A percentile compares a stretch with the other conserved stretches of the same genome.
These are phyloP conservation scores for Cenopis cana DNA, from an alignment of 2,888 invertebrate species.

Conservation along the genomic window DNA sequence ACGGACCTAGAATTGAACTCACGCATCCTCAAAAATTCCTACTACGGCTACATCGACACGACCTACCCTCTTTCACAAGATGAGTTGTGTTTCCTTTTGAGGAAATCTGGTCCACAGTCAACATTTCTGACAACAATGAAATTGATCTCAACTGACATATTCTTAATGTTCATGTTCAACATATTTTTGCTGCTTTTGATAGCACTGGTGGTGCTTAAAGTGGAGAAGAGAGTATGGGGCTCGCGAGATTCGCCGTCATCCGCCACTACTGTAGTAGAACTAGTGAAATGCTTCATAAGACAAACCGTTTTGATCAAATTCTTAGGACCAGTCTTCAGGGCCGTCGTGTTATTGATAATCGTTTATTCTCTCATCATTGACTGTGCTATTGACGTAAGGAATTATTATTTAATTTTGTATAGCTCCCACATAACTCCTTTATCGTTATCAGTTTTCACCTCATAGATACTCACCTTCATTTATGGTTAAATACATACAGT, in stretches of 20 bases:
- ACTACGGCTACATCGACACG: constrained; percentile 79
- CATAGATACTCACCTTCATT: too few relatives aligned
- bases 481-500: too few relatives aligned
- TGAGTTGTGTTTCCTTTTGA: constrained; percentile 83
- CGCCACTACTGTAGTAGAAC: constrained; percentile 63
- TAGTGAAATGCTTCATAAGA: constrained; percentile 74
- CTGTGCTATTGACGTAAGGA: constrained; percentile 78
- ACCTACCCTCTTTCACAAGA: constrained; percentile 83
- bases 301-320: constrained; percentile 75
- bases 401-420: not conserved
- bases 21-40: constrained; percentile 80
- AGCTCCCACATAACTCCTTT: too few relatives aligned
- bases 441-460: too few relatives aligned
- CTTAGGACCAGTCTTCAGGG: constrained; percentile 69
- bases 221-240: constrained; percentile 63
- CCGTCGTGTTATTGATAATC: constrained; percentile 64
- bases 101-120: constrained; percentile 78
- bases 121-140: constrained; percentile 74
- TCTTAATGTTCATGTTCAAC: constrained; percentile 63
- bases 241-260: constrained; percentile 56
- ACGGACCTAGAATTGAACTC: constrained; percentile 83
- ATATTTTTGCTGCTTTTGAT: constrained; percentile 59
- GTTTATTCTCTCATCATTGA: constrained; percentile 75
- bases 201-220: constrained; percentile 60
- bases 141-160: constrained; percentile 65